Base-by-base conservation (phyloP, 2,113 vertebrate species). In the Phalacrocorax aristotelis region DNA sequence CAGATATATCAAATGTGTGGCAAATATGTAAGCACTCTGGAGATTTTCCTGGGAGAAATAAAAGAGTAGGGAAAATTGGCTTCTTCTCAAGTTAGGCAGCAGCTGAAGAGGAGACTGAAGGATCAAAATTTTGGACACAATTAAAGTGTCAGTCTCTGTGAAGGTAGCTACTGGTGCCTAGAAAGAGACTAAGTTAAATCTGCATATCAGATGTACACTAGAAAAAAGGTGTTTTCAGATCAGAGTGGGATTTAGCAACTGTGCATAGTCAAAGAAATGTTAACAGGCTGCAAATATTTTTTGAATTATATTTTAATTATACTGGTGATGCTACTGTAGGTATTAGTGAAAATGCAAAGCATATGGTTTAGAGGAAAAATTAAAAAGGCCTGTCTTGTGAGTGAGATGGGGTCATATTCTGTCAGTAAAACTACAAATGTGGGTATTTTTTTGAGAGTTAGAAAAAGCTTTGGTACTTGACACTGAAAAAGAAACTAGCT, bases 301-400 rank as follows among this genome's bases (percentile, higher is more conserved):
- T 96, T 34, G 0, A 71, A 66, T 85, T 78, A 74, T 46, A 30
- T 57, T 83, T 84, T 64, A 77, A 79, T 83, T 93, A 57, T 15
- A n/a, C 29, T 74, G 23, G 46, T 90, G 76, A 89, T 95, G 26
- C 34, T 58, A 72, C 22, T 75, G 36, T 83, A 89, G 79, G 60
- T 84, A 93, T 80, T 83, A 84, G 86, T 40, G 48, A 80, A 92
- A 94, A 93, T 79, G 40, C 51, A 85, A 96, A 94, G 19, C 85
- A 48, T 52, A 77, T 62, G 62, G 21, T 75, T 88, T 79, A 90
- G 54, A 68, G 25, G 19, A 88, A 38, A 26, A 83, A 89, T 65
- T 65, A 36, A 95, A 92, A 91, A 86, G 34, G 36, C 54, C 66
- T 52, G 42, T 90, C 44, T 87, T 57, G 4, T 66, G 49, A 96